phyloP scores from a whole-genome alignment of 64 coral and sea anemone genomes.

The Anthopleura sola region DNA sequence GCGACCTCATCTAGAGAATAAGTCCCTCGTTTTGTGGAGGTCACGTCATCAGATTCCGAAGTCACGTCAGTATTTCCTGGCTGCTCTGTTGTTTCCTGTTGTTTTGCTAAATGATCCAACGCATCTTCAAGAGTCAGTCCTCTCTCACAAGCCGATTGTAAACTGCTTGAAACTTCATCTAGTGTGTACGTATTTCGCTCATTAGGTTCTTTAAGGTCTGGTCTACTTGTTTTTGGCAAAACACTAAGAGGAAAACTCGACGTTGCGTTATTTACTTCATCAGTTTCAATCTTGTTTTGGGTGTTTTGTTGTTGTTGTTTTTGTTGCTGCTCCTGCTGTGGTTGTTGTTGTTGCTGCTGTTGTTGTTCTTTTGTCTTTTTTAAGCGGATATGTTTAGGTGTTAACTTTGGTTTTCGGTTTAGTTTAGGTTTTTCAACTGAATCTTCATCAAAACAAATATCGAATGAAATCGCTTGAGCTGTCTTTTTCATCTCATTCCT shows the following conservation, averaged over 20 bases:
- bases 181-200: slow-evolving; percentile 36
- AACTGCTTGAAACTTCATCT: slow-evolving; percentile 46
- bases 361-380: not conserved
- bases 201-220: not conserved
- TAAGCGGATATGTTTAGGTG: slow-evolving; percentile 21
- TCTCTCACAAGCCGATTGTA: slow-evolving; percentile 16
- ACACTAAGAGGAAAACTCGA: not conserved
- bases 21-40: slow-evolving; percentile 24
- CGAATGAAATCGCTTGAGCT: slow-evolving; percentile 13
- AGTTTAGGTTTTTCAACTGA: not conserved
- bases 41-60: not conserved
- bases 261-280: not conserved
- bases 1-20: slow-evolving; percentile 51
- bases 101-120: slow-evolving; percentile 35
- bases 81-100: not conserved
- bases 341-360: not conserved
- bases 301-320: no score
- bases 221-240: not conserved
- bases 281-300: not conserved
- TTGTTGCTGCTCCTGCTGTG: no score
- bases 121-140: slow-evolving; percentile 30
- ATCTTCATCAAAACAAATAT: slow-evolving; percentile 15
- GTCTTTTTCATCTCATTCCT: not conserved
- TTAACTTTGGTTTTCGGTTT: slow-evolving; percentile 6
- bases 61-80: not conserved